phyloP scores from a whole-genome alignment of 2,797 vertebrate species.

The Clarias laeviceps region DNA sequence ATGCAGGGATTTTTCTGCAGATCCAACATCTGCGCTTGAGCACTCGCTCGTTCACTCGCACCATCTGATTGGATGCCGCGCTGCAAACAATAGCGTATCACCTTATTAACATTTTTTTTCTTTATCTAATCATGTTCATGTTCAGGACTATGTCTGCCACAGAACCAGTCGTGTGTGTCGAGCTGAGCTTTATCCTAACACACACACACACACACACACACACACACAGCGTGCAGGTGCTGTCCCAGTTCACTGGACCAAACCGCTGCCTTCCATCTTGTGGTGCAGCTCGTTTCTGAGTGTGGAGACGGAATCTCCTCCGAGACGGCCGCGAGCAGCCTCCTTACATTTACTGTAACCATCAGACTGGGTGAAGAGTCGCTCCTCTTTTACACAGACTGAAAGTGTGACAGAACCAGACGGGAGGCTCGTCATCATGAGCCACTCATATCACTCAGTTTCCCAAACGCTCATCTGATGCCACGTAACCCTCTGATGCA shows the following conservation, averaged over 20 bases:
- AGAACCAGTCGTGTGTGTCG: background rate
- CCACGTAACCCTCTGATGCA: conserved; percentile 37
- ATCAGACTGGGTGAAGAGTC: conserved; percentile 34
- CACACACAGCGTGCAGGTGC: conserved; percentile 52
- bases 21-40: conserved; percentile 64
- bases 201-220: conserved; percentile 15
- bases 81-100: background rate
- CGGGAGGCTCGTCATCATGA: conserved; percentile 45
- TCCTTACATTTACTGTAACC: conserved; percentile 57
- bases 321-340: conserved; percentile 34
- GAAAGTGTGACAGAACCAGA: conserved; percentile 63
- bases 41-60: no score
- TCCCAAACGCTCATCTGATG: conserved; percentile 57
- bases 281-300: conserved; percentile 46
- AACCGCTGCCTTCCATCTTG: conserved; percentile 57
- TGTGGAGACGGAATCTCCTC: conserved; percentile 50
- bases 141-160: background rate
- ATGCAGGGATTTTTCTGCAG: conserved; percentile 64
- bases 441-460: conserved; percentile 59
- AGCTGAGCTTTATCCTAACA: background rate
- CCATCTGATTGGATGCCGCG: background rate
- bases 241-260: conserved; percentile 58
- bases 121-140: background rate
- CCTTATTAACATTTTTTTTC: background rate
- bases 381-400: conserved; percentile 58